Evolutionary conservation across 2,113 vertebrate species (phyloP).

Genomic region (Sterrhoptilus dennistouni): DNA sequence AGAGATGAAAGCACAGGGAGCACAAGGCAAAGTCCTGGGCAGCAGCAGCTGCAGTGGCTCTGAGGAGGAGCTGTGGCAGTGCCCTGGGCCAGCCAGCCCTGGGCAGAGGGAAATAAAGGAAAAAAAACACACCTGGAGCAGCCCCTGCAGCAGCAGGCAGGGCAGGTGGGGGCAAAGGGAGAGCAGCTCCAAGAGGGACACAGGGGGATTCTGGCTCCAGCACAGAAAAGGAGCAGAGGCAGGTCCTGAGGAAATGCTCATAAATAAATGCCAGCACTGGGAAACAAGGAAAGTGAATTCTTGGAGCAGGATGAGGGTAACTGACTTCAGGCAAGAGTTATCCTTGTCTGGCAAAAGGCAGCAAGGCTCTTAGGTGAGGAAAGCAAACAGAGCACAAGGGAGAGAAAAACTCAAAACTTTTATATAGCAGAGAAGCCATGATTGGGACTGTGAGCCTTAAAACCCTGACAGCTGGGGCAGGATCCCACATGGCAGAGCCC

Average conservation of each 20-base stretch:
- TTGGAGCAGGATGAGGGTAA: neutral
- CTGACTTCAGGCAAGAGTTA: neutral
- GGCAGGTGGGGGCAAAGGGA: fast-evolving
- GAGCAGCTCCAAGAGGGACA: neutral
- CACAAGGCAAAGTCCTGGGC: neutral
- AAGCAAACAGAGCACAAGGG: neutral
- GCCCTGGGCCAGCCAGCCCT: neutral
- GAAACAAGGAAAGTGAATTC: neutral
- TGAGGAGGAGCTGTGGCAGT: neutral
- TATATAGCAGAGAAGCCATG: neutral
- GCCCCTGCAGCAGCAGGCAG: fast-evolving
- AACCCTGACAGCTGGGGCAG: neutral
- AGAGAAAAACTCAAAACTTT: neutral
- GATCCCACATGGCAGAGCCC: neutral
- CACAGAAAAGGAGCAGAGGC: neutral
- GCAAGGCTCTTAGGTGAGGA: neutral
- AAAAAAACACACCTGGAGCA: neutral
- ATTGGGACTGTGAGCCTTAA: neutral
- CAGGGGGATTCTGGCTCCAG: fast-evolving
- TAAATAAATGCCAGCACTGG: neutral
- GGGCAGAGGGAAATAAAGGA: neutral
- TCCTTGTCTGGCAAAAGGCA: neutral
- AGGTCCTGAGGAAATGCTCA: neutral
- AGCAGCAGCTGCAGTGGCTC: neutral
- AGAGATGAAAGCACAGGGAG: neutral